Evolutionary conservation across 2,113 vertebrate species (phyloP), one percentile per base, ranked within the genome.

Genomic region (Silurus meridionalis): DNA sequence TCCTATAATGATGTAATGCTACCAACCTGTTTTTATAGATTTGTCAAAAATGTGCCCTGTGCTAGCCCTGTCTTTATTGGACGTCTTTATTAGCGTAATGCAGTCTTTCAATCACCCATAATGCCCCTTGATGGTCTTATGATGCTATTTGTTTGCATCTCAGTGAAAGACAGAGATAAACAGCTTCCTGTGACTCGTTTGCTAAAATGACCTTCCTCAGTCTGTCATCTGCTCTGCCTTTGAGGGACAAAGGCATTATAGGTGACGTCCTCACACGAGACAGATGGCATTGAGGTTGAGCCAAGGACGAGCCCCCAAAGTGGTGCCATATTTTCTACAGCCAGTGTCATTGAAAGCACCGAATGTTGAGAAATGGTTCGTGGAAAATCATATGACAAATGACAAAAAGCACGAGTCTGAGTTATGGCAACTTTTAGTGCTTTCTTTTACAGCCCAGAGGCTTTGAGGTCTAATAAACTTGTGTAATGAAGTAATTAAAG

Each of bases 211-310:
- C n/a, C 48, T 57, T 57, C 71, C 80, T 83, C 69, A 9, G 52
- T 83, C 80, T 57, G 82, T 87, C 85, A 82, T 28, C 52, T 72
- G 67, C 84, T 85, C 71, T 50, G 64, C 14, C 85, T 87, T 57
- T n/a, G 64, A 89, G 64, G 48, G 66, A 85, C 74, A 83, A 71
- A 75, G 13, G 61, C 80, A 87, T 89, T 83, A 85, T 87, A 64
- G 80, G 72, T 82, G 82, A 58, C 58, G 21, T 67, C 52, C 77
- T 67, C 58, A 52, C 64, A 13, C 52, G 80, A 75, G 83, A 85
- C 86, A 80, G 83, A 89, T 85, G 80, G 58, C 52, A 71, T n/a
- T 8, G 28, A 86, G 23, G 25, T 9, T 52, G 37, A 9, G 25
- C 61, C 48, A 82, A 83, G 71, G 63, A 83, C 63, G 2, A 48